Conservation (phyloP, 1,140 invertebrate species). For the Drosophila sucinea region DNA sequence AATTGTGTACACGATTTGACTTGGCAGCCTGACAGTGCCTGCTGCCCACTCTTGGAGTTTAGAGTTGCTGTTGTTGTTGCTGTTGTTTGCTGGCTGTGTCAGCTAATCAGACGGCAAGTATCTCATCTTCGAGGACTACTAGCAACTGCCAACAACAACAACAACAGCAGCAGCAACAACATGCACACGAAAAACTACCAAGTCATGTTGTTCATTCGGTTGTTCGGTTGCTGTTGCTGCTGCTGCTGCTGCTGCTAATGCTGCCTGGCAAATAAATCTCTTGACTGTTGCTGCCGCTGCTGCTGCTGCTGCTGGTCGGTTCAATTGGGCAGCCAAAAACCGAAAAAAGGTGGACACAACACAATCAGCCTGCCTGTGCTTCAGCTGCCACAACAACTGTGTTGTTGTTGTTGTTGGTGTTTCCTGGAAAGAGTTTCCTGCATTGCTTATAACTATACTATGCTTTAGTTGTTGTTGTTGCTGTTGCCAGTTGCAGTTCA, state of each 20-base stretch:
- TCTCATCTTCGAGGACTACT: conserved; percentile 82
- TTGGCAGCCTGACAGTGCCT: conserved; percentile 78
- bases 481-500: conserved; percentile 35
- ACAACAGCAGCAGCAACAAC: conserved; percentile 58
- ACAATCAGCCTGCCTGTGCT: conserved; percentile 44
- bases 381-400: conserved; percentile 26
- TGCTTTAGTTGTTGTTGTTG: conserved; percentile 21
- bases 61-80: conserved; percentile 46
- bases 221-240: conserved; percentile 31
- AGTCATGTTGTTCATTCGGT: conserved; percentile 68
- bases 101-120: conserved; percentile 82
- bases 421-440: conserved; percentile 79
- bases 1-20: conserved; percentile 82
- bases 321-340: conserved; percentile 64
- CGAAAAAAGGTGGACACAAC: conserved; percentile 68
- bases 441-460: conserved; percentile 73
- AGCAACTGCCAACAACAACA: conserved; percentile 78
- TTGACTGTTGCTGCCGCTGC: conserved; percentile 53
- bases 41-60: conserved; percentile 66
- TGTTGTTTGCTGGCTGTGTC: conserved; percentile 60
- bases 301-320: conserved; percentile 49
- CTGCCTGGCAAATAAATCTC: conserved; percentile 71
- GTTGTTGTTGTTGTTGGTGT: conserved; percentile 48
- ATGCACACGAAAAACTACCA: conserved; percentile 80
- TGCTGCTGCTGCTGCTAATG: conserved; percentile 1